Evolutionary conservation across 2,113 vertebrate genomes (phyloP), one percentile per base, ranked within the genome.

Genomic region (Lichenostomus cassidix): DNA sequence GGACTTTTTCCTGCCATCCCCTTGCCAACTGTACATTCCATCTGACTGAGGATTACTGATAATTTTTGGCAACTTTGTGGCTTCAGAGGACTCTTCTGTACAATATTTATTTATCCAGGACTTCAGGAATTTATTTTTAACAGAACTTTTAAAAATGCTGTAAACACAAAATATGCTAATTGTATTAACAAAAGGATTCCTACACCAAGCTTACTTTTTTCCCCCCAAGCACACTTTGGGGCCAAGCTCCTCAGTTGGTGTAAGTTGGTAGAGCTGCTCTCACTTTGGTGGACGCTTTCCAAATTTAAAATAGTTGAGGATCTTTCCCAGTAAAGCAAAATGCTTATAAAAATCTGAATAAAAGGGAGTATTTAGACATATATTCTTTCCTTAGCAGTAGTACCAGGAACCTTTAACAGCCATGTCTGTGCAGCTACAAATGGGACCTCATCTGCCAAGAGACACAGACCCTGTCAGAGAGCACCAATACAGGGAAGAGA

Each of bases 1-100:
- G 69, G 86, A 90, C 76, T 71, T 90, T 92, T 96, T 94, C 92
- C 93, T 95, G 96, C 87, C 96, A 95, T 82, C 64, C 73, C 74
- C 84, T 95, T 96, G 96, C 96, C 96, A 97, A 97, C 93, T 95
- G 94, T 96, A 96, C 96, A 97, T 97, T 97, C 97, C 97, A 97
- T 91, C 95, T 95, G 93, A 96, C 95, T 97, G 95, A 97, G 96
- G 89, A 97, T 97, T 86, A 93, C 96, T 95, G 95, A 97, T 97
- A 94, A 96, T 97, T 97, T 97, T 90, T 97, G 96, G 95, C 97
- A 97, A 97, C 87, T 93, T 96, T 62, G 2, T 97, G 95, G 89
- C 90, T 91, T 95, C 91, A 97, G 95, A 96, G 60, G 87, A 80
- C 90, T 95, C 94, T 94, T 97, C 95, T 96, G 95, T 97, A 95